Evolutionary conservation across 64 coral and sea anemone species (phyloP).

Genomic region (Montipora efflorescens): DNA sequence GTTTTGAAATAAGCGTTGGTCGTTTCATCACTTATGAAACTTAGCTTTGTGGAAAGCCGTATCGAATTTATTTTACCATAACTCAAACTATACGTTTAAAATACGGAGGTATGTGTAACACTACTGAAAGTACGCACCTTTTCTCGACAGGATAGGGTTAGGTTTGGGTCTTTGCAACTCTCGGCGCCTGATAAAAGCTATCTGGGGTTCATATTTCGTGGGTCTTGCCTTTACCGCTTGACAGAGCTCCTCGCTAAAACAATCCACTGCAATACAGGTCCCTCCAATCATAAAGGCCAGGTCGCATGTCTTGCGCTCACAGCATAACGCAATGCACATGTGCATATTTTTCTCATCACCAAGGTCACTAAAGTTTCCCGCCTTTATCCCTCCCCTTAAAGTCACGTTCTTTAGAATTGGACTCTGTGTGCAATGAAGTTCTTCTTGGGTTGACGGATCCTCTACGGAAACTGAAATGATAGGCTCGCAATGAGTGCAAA

Average conservation of each 20-base stretch:
- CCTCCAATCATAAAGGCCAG: slow-evolving; percentile 95
- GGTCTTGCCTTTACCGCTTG: slow-evolving; percentile 87
- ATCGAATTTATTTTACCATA: neutral
- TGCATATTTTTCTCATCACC: slow-evolving; percentile 95
- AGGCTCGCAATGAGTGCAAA: neutral
- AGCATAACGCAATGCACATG: slow-evolving; percentile 95
- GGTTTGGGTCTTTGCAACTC: slow-evolving; percentile 60
- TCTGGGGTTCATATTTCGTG: slow-evolving; percentile 76
- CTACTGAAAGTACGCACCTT: slow-evolving; percentile 26
- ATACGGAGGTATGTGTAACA: neutral
- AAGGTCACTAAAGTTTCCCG: slow-evolving; percentile 89
- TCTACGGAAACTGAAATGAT: slow-evolving; percentile 57
- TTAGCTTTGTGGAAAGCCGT: too few relatives aligned
- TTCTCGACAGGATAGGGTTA: slow-evolving; percentile 44
- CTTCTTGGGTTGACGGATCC: slow-evolving; percentile 86
- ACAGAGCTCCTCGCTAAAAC: slow-evolving; percentile 91
- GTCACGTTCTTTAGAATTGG: slow-evolving; percentile 93
- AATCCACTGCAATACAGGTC: slow-evolving; percentile 93
- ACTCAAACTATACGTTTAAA: neutral
- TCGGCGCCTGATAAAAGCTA: slow-evolving; percentile 87
- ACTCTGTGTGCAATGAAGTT: slow-evolving; percentile 94
- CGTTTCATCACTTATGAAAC: too few relatives aligned
- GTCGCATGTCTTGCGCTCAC: slow-evolving; percentile 87
- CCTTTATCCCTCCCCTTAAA: slow-evolving; percentile 89
- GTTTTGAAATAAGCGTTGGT: too few relatives aligned